These are phyloP conservation scores for Drosophila elegans DNA, from an alignment of 1,140 invertebrate species.

Conservation along the genomic window DNA sequence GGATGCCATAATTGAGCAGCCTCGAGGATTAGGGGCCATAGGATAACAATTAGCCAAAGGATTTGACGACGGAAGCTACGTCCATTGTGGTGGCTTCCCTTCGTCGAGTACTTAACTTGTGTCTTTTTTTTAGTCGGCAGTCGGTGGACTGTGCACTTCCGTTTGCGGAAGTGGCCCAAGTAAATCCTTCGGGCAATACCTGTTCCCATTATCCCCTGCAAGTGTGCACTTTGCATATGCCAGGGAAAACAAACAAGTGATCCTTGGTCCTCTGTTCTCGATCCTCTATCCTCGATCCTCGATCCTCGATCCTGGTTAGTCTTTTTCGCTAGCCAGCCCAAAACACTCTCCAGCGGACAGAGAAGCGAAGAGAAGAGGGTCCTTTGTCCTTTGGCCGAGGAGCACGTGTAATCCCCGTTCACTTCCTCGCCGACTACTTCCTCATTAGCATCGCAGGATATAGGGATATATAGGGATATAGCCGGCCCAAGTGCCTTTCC, in stretches of 20 bases:
- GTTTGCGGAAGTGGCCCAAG: conserved; percentile 48
- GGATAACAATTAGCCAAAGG: conserved; percentile 81
- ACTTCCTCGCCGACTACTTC: conserved; percentile 52
- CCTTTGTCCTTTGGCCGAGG: conserved; percentile 25
- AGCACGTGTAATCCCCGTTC: conserved; percentile 52
- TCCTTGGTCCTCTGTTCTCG: conserved; percentile 16
- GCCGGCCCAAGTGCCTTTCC: conserved; percentile 28
- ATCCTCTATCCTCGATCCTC: conserved; percentile 4
- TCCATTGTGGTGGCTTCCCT: conserved; percentile 35
- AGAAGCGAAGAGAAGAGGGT: neutral
- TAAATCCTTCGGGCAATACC: conserved; percentile 26
- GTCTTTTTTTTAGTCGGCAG: conserved; percentile 56
- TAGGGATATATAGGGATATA: neutral
- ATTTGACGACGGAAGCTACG: conserved; percentile 75
- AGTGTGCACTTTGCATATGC: conserved; percentile 63
- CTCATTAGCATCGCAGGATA: conserved; percentile 59
- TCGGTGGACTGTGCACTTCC: conserved; percentile 33
- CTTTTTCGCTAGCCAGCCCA: conserved; percentile 27
- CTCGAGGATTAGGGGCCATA: conserved; percentile 39
- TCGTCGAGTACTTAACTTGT: conserved; percentile 68
- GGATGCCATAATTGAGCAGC: conserved; percentile 79
- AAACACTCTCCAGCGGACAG: conserved; percentile 1
- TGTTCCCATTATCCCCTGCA: conserved; percentile 29
- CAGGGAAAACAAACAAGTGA: conserved; percentile 54
- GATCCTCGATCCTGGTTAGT: conserved; percentile 24